These are phyloP conservation scores for Agonopterix heracliana DNA, from an alignment of 2,888 invertebrate genomes.

Conservation along the genomic window DNA sequence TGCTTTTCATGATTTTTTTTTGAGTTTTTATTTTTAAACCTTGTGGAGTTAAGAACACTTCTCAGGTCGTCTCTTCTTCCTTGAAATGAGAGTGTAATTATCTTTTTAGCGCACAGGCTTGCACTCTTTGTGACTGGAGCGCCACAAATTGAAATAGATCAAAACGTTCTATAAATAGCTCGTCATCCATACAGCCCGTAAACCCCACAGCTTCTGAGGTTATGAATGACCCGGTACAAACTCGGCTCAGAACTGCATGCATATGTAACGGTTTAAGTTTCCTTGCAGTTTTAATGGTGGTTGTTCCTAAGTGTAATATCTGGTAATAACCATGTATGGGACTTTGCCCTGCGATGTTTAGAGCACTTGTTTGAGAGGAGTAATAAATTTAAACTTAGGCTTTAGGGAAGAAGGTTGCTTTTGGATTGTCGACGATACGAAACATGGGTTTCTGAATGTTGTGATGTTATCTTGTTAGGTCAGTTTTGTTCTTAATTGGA, in stretches of 20 bases:
- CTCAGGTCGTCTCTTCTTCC: no score
- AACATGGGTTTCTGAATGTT: background rate
- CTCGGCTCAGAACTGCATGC: constrained; percentile 45
- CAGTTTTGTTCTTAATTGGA: background rate
- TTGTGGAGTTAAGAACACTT: no score
- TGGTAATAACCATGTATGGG: constrained; percentile 43
- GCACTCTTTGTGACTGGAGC: no score
- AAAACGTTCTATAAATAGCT: background rate
- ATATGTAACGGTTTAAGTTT: constrained; percentile 60
- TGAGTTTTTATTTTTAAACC: no score
- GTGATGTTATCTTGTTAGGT: background rate
- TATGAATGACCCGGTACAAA: constrained; percentile 45
- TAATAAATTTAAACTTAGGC: constrained; percentile 1
- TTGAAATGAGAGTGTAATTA: no score
- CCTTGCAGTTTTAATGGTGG: constrained; percentile 58
- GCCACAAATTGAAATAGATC: no score
- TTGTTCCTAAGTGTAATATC: constrained; percentile 71
- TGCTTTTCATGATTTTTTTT: no score
- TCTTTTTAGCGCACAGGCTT: no score
- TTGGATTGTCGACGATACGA: background rate
- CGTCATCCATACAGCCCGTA: background rate
- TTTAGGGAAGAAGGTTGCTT: background rate
- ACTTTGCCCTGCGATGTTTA: constrained; percentile 23
- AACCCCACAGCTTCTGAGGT: constrained; percentile 28
- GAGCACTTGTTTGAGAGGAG: constrained; percentile 6